Evolutionary conservation across 2,888 invertebrate species (phyloP).

Genomic region (Drosophila histrio): DNA sequence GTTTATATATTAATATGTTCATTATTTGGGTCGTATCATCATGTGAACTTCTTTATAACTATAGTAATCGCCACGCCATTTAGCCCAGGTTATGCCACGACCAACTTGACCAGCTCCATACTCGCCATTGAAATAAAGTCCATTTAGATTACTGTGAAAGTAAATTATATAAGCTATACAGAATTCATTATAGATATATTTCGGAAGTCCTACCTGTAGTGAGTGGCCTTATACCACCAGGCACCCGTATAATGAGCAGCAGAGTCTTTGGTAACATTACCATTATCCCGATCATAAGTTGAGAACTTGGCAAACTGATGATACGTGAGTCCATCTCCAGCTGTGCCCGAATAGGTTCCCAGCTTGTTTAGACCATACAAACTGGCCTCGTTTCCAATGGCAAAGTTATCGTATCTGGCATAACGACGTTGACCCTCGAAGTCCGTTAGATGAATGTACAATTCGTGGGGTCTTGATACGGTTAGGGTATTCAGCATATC

Average conservation of each 20-base stretch:
- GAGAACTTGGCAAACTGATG: slow-evolving; percentile 89
- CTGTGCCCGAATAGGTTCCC: slow-evolving; percentile 87
- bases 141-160: slow-evolving; percentile 87
- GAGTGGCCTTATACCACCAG: slow-evolving; percentile 88
- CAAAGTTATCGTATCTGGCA: slow-evolving; percentile 87
- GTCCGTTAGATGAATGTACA: slow-evolving; percentile 87
- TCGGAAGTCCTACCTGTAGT: background rate
- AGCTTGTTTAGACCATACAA: slow-evolving; percentile 87
- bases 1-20: background rate
- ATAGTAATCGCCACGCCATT: slow-evolving; percentile 84
- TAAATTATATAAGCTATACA: background rate
- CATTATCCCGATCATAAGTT: slow-evolving; percentile 88
- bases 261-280: slow-evolving; percentile 88
- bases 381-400: slow-evolving; percentile 87
- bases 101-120: slow-evolving; percentile 84
- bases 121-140: slow-evolving; percentile 86
- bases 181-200: background rate
- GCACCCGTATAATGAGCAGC: slow-evolving; percentile 88
- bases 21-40: slow-evolving; percentile 86
- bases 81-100: slow-evolving; percentile 80
- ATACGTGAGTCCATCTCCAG: slow-evolving; percentile 88
- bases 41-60: slow-evolving; percentile 86
- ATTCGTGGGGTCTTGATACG: slow-evolving; percentile 83
- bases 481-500: slow-evolving; percentile 86
- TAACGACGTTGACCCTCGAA: slow-evolving; percentile 85